A percentile compares a stretch with the other conserved stretches of the same genome.
These are phyloP conservation scores for Elmis aenea DNA, from an alignment of 2,888 invertebrate genomes.

Conservation along the genomic window DNA sequence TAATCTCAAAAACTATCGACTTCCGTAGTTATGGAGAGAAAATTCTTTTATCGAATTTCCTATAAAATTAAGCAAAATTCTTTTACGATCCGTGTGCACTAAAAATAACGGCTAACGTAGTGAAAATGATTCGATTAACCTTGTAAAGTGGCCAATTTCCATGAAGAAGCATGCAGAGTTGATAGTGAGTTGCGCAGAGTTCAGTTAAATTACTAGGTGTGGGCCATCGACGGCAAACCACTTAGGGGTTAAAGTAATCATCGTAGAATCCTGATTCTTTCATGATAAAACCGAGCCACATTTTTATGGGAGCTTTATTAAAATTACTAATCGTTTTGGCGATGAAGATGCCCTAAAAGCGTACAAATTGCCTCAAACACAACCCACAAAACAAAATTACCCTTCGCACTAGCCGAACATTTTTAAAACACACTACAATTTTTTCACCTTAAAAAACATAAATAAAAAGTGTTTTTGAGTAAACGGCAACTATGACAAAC, in stretches of 20 bases:
- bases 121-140: conserved; percentile 13
- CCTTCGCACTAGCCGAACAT: no score
- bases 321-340: neutral
- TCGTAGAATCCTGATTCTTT: conserved; percentile 3
- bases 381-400: no score
- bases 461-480: no score
- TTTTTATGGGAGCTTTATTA: neutral
- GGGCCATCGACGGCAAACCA: conserved; percentile 5
- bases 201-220: conserved; percentile 7
- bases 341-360: no score
- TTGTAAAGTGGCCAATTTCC: conserved; percentile 13
- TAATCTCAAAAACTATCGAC: no score
- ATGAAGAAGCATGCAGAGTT: conserved; percentile 8
- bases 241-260: conserved; percentile 6
- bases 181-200: conserved; percentile 6
- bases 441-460: no score
- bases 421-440: no score
- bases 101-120: conserved; percentile 6
- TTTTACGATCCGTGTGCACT: conserved; percentile 1
- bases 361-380: no score
- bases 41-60: conserved; percentile 3
- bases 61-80: conserved; percentile 5
- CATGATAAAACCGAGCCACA: neutral
- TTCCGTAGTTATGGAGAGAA: no score
- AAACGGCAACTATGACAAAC: no score